Evolutionary conservation across 2,113 vertebrate genomes (phyloP).

Genomic region (Brachionichthys hirsutus): DNA sequence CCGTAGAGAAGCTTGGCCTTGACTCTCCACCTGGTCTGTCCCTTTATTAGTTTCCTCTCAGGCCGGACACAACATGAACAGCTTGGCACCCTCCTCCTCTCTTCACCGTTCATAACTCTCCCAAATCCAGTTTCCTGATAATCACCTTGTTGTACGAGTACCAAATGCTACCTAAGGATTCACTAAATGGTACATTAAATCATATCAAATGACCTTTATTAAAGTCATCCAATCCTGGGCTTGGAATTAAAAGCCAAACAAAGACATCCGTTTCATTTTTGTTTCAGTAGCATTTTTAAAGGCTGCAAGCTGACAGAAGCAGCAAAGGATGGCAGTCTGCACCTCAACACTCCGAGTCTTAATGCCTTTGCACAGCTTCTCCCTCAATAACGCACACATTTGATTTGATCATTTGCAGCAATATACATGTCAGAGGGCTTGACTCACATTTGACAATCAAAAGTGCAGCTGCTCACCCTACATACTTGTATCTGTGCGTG

Average conservation of each 20-base stretch:
- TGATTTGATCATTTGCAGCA: constrained; percentile 11
- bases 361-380: neutral
- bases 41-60: constrained; percentile 66
- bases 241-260: constrained; percentile 63
- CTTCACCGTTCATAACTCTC: constrained; percentile 55
- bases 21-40: constrained; percentile 67
- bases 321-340: too few species aligned
- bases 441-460: constrained; percentile 54
- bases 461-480: constrained; percentile 36
- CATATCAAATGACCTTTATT: constrained; percentile 73
- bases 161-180: constrained; percentile 74
- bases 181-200: constrained; percentile 74
- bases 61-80: constrained; percentile 69
- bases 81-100: constrained; percentile 64
- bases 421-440: constrained; percentile 13
- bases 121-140: constrained; percentile 68
- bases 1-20: constrained; percentile 42
- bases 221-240: constrained; percentile 70
- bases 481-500: constrained; percentile 20
- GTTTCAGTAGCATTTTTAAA: constrained; percentile 76
- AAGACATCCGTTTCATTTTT: constrained; percentile 69
- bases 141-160: constrained; percentile 75
- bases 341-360: constrained; percentile 17
- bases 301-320: constrained; percentile 70
- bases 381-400: constrained; percentile 1